Evolutionary conservation across 1,140 invertebrate genomes (phyloP), one percentile per base, ranked within the genome.

Genomic region (Eueides isabella): DNA sequence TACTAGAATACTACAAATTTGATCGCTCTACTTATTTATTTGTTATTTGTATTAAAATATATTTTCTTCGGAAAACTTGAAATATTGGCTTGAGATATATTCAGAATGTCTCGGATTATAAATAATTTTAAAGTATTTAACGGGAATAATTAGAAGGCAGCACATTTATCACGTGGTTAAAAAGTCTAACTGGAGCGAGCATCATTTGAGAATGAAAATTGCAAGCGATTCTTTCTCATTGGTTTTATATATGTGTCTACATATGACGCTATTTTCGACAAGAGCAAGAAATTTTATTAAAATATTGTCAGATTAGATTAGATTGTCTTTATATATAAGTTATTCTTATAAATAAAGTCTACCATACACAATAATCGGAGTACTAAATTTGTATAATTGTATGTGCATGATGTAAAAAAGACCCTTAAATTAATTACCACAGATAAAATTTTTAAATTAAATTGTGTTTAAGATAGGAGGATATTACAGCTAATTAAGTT

Each of bases 401-500:
- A 55, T n/a, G 9, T 55, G 48, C 19, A 55, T 23, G 2, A 55
- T 26, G 19, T 55, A 55, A 55, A 55, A 55, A 55, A 55, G 23
- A 1, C 48, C 48, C 19, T 55, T 55, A 55, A 55, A 55, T 55
- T 23, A 55, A 23, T 55, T 55, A 55, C 23, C n/a, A 26, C 48
- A 19, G 48, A 55, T 55, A 55, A 23, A 7, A 26, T 26, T 11
- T 55, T 55, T 9, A 55, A 23, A 55, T 23, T 26, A 55, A 55
- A 26, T 55, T 55, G 23, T 26, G 48, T 55, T 55, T 19, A 55
- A 55, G n/a, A n/a, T n/a, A 26, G 48, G 48, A 14, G 48, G 19
- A 55, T 26, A 63, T 19, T 63, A 63, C 61, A 63, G 7, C 29
- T 63, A 63, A 63, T 30, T 63, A 63, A 63, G 29, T 62, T n/a